Evolutionary conservation across 2,888 invertebrate genomes (phyloP).

Genomic region (Corythucha ciliata): DNA sequence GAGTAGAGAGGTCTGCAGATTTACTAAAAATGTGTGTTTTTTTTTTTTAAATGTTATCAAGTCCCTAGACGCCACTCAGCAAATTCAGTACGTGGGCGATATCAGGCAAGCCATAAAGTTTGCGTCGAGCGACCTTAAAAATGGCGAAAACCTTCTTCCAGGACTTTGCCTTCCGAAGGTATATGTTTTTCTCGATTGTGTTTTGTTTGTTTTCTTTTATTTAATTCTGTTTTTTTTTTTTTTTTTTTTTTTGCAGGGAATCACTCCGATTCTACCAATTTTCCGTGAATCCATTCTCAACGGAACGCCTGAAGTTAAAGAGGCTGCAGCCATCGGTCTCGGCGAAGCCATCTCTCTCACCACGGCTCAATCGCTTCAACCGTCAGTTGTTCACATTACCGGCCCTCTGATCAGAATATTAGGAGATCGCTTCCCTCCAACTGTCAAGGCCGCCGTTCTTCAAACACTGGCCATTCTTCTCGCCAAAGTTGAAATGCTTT

Average conservation of each 20-base stretch:
- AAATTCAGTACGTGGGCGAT: slow-evolving; percentile 77
- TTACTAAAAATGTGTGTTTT: slow-evolving; percentile 2
- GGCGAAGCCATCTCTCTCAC: slow-evolving; percentile 70
- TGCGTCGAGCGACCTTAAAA: slow-evolving; percentile 76
- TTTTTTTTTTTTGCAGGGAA: slow-evolving; percentile 50
- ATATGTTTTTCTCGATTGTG: slow-evolving; percentile 17
- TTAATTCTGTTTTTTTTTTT: no score
- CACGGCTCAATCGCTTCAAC: slow-evolving; percentile 77
- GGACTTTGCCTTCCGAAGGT: slow-evolving; percentile 89
- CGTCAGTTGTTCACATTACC: slow-evolving; percentile 93
- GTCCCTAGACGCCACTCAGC: slow-evolving; percentile 73
- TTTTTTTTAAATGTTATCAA: slow-evolving; percentile 39
- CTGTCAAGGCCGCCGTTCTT: slow-evolving; percentile 90
- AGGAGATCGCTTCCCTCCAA: slow-evolving; percentile 87
- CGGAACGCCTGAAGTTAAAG: slow-evolving; percentile 91
- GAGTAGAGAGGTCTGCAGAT: no score
- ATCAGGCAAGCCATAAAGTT: slow-evolving; percentile 87
- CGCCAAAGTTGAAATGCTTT: slow-evolving; percentile 83
- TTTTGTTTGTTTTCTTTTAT: slow-evolving; percentile 1
- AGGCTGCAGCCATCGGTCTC: slow-evolving; percentile 85
- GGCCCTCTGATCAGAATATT: slow-evolving; percentile 96
- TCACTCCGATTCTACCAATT: slow-evolving; percentile 85
- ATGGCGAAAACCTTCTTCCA: slow-evolving; percentile 62
- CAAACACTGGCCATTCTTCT: slow-evolving; percentile 88
- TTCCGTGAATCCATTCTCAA: slow-evolving; percentile 94